Conservation (phyloP, 2,113 vertebrate genomes). For the Paraplagusia blochii region DNA sequence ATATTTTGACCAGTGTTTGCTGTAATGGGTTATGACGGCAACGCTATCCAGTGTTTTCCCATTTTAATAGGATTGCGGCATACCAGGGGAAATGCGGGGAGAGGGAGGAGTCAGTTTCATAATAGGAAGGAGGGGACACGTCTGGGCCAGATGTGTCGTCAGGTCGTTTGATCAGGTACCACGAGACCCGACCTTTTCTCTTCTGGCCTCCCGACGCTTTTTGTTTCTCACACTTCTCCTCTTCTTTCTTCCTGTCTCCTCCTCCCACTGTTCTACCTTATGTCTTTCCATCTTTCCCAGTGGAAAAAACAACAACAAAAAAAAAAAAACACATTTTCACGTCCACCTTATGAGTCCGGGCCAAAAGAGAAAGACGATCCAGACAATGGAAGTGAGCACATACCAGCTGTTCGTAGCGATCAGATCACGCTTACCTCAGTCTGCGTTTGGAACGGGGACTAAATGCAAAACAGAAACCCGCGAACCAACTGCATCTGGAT, state of each 20-base stretch:
- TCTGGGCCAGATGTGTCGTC: constrained; percentile 68
- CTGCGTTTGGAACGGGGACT: constrained; percentile 46
- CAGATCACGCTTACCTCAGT: constrained; percentile 76
- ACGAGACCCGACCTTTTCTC: constrained; percentile 19
- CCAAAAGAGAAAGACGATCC: constrained; percentile 56
- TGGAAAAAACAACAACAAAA: neutral
- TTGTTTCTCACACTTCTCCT: constrained; percentile 14
- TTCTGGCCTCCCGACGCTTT: constrained; percentile 10
- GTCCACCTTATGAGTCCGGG: constrained; percentile 18
- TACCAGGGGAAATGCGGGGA: constrained; percentile 26
- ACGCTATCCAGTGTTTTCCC: constrained; percentile 40
- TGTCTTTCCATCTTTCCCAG: constrained; percentile 9
- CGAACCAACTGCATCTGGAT: constrained; percentile 58
- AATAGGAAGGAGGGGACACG: constrained; percentile 24
- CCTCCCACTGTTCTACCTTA: neutral
- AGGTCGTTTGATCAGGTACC: constrained; percentile 60
- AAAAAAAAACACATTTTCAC: neutral
- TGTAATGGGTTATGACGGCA: constrained; percentile 27
- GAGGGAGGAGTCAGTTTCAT: constrained; percentile 8
- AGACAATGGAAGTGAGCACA: constrained; percentile 60
- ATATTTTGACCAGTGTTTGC: constrained; percentile 33
- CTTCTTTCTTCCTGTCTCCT: neutral
- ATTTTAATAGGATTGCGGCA: constrained; percentile 39
- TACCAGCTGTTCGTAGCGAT: constrained; percentile 74
- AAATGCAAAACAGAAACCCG: constrained; percentile 61